Evolutionary conservation across 1,140 invertebrate species (phyloP), one percentile per base, ranked within the genome.

Genomic region (Reticulitermes speratus): DNA sequence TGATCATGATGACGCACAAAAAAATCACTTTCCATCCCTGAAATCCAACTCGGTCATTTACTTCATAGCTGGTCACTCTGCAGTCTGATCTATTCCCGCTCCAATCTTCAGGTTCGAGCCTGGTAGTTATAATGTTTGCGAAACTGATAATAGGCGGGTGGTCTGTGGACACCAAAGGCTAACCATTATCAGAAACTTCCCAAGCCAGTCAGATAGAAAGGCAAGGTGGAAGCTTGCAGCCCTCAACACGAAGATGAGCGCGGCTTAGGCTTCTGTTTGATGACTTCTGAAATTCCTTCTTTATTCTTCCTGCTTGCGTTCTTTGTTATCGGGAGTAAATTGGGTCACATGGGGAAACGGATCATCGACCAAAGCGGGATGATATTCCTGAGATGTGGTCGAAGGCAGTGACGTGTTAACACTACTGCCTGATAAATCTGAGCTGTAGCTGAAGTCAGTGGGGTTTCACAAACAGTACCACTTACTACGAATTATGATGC

Each of bases 271-370:
- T 16, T 65, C 45, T 45, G n/a, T 32, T 84, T 84, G 84, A 84
- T 84, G 84, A 84, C 45, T 84, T 84, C 44, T 32, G 84, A 38
- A 84, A 84, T 52, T 84, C 84, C 59, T 84, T 84, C 45, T 59
- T 84, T 65, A 84, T 84, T 59, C 44, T 84, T n/a, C 38, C 44
- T 84, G 2, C 38, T 52, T 38, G 14, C n/a, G 84, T 84, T 59
- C 59, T 52, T 52, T 84, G 84, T 59, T 45, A 84, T 84, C n/a
- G 30, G 30, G 30, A 55, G 65, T 44, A 86, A 86, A 86, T 86
- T 86, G 85, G 85, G 85, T 86, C 85, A 86, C 85, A 44, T 86
- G 85, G 85, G 85, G 85, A 65, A 86, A 30, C 85, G n/a, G n/a
- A n/a, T 75, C 65, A 75, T 75, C 25, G 32, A 8, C 9, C 32